A percentile compares a stretch with the other conserved stretches of the same genome.
Evolutionary conservation across 2,113 vertebrate genomes (phyloP).

Genomic region (Empidonax alnorum): DNA sequence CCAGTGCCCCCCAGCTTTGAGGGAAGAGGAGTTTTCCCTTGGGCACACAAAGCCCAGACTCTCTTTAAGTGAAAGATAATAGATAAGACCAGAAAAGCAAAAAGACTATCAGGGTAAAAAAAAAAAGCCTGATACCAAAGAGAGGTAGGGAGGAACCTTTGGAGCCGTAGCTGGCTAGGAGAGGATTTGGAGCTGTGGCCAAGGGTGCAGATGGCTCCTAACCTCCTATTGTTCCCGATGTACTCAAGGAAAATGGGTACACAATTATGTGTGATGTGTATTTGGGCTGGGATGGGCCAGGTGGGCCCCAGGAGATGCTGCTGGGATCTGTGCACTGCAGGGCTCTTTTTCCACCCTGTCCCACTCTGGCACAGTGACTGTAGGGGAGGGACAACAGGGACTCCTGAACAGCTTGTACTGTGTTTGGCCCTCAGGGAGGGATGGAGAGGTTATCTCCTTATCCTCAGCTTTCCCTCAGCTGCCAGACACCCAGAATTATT

Average conservation of each 20-base stretch:
- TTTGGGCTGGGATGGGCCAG: not conserved
- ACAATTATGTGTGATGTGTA: not conserved
- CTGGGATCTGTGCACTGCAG: not conserved
- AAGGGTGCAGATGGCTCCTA: not conserved
- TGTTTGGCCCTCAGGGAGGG: not conserved
- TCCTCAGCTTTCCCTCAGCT: not conserved
- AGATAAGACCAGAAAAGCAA: not conserved
- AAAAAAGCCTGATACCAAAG: not conserved
- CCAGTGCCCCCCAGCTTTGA: not conserved
- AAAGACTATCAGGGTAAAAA: not conserved
- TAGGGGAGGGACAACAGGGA: not conserved
- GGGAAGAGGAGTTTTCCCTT: not conserved
- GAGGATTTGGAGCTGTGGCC: not conserved
- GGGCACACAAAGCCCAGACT: not conserved
- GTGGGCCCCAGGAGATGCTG: not conserved
- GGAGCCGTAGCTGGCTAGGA: not conserved
- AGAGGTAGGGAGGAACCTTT: not conserved
- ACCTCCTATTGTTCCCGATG: not conserved
- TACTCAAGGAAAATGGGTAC: not conserved
- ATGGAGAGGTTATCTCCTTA: not conserved
- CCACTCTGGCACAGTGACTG: not conserved
- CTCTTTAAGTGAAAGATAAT: accelerated
- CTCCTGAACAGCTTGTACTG: not conserved
- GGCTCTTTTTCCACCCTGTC: not conserved
- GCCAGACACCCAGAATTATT: not conserved